Base-by-base conservation (phyloP, 2,797 vertebrate species). In the Phoebastria nigripes region DNA sequence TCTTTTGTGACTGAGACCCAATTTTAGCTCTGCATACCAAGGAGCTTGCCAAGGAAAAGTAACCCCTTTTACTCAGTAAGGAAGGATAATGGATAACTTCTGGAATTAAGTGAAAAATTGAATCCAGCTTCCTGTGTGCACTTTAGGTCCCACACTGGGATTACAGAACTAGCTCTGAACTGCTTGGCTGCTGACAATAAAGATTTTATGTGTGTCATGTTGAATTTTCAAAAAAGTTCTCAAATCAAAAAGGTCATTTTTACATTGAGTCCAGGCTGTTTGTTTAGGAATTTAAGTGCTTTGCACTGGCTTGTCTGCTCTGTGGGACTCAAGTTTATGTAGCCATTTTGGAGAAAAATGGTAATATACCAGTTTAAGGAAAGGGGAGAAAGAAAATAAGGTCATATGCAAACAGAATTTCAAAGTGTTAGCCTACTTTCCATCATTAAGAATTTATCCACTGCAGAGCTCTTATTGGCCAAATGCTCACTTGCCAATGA, bases 51-150 rank as follows among this genome's bases (percentile, higher is more conserved):
- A 96, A 92, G 67, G 80, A 96, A 96, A 96, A 96, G 90, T 87
- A 94, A 96, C 85, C 73, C 72, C 94, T 93, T 92, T 95, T 95
- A 90, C 88, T 87, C 31, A 65, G 84, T 96, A 90, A 97, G 90
- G 91, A 93, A 94, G 81, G 82, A 96, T 97, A 93, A 97, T 98
- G 95, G 90, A 93, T 96, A 97, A 96, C 87, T 96, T 97, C 95
- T 93, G 96, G 96, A 89, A 97, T 94, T 94, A 96, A 97, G 94
- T 94, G 83, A 95, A 97, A 98, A 97, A 97, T 94, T 87, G 82
- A 97, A 95, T 97, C 88, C 87, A 96, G 94, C 89, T 97, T 97
- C 94, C 92, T 80, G 84, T 87, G 89, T 95, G 55, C 87, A 67
- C 92, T 96, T 96, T 54, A 91, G 74, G 85, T 80, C 95, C 94